Evolutionary conservation across 1,140 invertebrate genomes (phyloP).

Genomic region (Arctopsyche grandis): DNA sequence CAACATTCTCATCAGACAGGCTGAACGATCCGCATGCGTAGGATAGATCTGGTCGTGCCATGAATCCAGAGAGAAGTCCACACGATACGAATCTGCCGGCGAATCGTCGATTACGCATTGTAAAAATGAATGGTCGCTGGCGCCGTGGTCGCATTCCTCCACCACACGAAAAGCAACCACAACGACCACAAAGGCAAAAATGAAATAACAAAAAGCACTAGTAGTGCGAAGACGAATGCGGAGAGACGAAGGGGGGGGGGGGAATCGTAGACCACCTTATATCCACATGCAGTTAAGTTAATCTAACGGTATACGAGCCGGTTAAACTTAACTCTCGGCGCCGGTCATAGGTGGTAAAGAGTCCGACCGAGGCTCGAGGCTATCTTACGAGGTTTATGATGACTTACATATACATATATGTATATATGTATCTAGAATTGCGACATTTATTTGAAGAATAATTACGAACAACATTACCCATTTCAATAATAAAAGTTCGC

Average conservation of each 20-base stretch:
- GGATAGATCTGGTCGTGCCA: no score
- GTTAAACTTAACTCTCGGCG: conserved; percentile 43
- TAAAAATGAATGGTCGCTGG: conserved; percentile 40
- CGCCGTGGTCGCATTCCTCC: conserved; percentile 33
- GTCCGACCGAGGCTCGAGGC: conserved; percentile 19
- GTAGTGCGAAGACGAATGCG: neutral
- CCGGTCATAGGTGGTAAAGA: conserved; percentile 41
- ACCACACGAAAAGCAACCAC: conserved; percentile 1
- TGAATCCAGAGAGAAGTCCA: no score
- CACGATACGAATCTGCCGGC: no score
- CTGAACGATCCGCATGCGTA: no score
- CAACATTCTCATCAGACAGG: no score
- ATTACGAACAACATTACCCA: no score
- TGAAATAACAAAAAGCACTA: neutral
- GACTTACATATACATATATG: neutral
- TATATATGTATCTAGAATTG: neutral
- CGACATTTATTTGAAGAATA: no score
- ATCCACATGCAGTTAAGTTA: conserved; percentile 40
- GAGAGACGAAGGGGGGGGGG: neutral
- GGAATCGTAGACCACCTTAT: conserved; percentile 26
- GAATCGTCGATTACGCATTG: conserved; percentile 12
- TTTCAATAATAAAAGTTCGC: no score
- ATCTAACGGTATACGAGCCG: conserved; percentile 37
- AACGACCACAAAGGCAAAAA: neutral
- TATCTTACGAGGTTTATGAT: neutral